A percentile compares a stretch with the other conserved stretches of the same genome.
These are phyloP conservation scores for Drosophila nasuta DNA, from an alignment of 1,140 invertebrate species.

Conservation along the genomic window DNA sequence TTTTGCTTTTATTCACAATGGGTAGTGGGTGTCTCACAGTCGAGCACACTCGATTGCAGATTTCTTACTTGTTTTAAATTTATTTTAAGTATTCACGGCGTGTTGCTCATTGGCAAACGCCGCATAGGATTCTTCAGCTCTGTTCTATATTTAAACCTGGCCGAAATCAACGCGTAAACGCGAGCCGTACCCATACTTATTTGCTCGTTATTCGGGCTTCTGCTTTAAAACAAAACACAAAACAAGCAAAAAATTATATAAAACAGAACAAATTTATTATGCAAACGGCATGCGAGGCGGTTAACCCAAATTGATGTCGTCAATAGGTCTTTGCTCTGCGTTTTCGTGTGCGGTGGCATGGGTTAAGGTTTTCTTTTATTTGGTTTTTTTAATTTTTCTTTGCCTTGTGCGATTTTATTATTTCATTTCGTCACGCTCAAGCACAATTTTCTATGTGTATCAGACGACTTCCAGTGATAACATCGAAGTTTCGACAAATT, in stretches of 20 bases:
- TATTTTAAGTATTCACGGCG: slow-evolving; percentile 59
- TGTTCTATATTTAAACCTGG: slow-evolving; percentile 57
- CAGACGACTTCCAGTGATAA: background rate
- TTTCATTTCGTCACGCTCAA: slow-evolving; percentile 51
- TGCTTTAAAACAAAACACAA: slow-evolving; percentile 16
- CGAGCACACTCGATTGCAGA: no score
- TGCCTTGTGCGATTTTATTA: slow-evolving; percentile 29
- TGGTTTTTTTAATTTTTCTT: slow-evolving; percentile 49
- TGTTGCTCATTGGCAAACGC: slow-evolving; percentile 27
- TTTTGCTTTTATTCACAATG: no score
- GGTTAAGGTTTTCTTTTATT: slow-evolving; percentile 5
- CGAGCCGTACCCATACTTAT: slow-evolving; percentile 64
- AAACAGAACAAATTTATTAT: slow-evolving; percentile 69
- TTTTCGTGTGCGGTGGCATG: slow-evolving; percentile 4
- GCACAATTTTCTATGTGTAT: background rate
- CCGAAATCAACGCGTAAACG: slow-evolving; percentile 67
- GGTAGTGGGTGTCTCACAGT: no score
- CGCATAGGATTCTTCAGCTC: slow-evolving; percentile 28
- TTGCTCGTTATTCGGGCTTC: slow-evolving; percentile 64
- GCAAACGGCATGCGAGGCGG: slow-evolving; percentile 75
- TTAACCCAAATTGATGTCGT: slow-evolving; percentile 82
- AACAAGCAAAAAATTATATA: slow-evolving; percentile 4
- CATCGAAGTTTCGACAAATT: background rate
- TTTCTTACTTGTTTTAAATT: slow-evolving; percentile 8
- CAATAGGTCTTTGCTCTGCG: slow-evolving; percentile 68